These are phyloP conservation scores for Nibea albiflora DNA, from an alignment of 2,113 vertebrate species.

Conservation along the genomic window DNA sequence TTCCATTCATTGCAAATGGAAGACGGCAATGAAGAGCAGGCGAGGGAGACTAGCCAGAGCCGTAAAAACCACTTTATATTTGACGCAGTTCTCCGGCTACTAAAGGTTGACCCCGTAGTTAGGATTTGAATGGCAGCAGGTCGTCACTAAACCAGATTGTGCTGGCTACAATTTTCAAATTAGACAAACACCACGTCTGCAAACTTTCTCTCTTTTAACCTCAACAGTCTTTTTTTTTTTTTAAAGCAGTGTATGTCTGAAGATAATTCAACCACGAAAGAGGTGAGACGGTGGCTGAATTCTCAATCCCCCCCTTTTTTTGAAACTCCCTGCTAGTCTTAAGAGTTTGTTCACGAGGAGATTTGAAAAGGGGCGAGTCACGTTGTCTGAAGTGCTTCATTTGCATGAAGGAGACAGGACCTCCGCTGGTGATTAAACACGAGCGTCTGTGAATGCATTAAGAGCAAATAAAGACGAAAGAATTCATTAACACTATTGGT, in stretches of 20 bases:
- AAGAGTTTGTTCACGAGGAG: constrained; percentile 28
- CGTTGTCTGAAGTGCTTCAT: constrained; percentile 27
- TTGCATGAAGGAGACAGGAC: constrained; percentile 67
- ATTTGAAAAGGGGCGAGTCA: constrained; percentile 43
- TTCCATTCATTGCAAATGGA: constrained; percentile 55
- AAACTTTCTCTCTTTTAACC: constrained; percentile 24
- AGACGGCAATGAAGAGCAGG: constrained; percentile 32
- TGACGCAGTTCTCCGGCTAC: constrained; percentile 26
- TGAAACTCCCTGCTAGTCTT: not conserved
- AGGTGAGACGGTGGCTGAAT: not conserved
- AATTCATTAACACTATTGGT: constrained; percentile 64
- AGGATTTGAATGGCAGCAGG: constrained; percentile 36
- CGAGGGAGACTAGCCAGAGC: constrained; percentile 12
- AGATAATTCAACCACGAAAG: constrained; percentile 19
- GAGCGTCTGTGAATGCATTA: constrained; percentile 61
- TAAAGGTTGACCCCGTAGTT: constrained; percentile 30
- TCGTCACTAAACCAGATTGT: constrained; percentile 38
- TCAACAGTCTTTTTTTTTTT: not conserved
- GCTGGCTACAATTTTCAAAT: constrained; percentile 16
- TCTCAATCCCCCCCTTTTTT: not conserved
- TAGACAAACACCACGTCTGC: constrained; percentile 31
- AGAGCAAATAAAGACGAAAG: constrained; percentile 46
- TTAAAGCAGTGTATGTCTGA: not conserved
- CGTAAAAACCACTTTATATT: constrained; percentile 52
- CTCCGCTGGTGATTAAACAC: constrained; percentile 44